Base-by-base conservation (phyloP, 2,113 vertebrate species). In the Alouatta palliata region DNA sequence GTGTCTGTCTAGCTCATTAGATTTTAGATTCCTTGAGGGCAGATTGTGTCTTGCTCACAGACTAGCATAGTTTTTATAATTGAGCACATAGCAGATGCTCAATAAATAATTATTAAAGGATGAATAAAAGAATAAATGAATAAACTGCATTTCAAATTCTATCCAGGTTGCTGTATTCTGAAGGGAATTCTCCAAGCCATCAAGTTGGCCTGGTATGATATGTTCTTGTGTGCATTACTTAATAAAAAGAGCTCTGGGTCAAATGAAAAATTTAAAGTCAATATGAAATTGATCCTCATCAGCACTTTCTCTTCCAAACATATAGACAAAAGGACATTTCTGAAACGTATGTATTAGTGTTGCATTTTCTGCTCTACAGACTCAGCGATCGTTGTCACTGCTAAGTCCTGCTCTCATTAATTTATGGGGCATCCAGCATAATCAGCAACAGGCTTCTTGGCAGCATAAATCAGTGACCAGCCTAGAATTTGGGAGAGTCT, bases 231-330 rank as follows among this genome's bases (percentile, higher is more conserved):
- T 75, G 61, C 87, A 95, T 96, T 97, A 96, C 94, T 98, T 98
- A 98, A 97, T 97, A 97, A 97, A 97, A 96, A 97, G 95, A 95
- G 84, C 92, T 95, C 92, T 66, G 87, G 96, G 96, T 97, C 97
- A 98, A 97, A 47, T 96, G 96, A 97, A 97, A 98, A 98, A 92
- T 98, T 96, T 95, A 91, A 98, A 98, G 97, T 97, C 97, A 97
- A 97, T 98, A 97, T 94, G 80, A 96, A 97, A 98, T 97, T 97
- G 97, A 98, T 97, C 96, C 81, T 96, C 94, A 97, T 97, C 96
- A 98, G 92, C 87, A 95, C 90, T 97, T 98, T 96, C 87, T 97
- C 85, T 47, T 95, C 95, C 84, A 97, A 92, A 96, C 88, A 86
- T 96, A 95, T 80, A 97, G 97, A 97, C 96, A 82, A 96, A 96